Base-by-base conservation (phyloP, 2,797 vertebrate species). In the Onychomys leucogaster region DNA sequence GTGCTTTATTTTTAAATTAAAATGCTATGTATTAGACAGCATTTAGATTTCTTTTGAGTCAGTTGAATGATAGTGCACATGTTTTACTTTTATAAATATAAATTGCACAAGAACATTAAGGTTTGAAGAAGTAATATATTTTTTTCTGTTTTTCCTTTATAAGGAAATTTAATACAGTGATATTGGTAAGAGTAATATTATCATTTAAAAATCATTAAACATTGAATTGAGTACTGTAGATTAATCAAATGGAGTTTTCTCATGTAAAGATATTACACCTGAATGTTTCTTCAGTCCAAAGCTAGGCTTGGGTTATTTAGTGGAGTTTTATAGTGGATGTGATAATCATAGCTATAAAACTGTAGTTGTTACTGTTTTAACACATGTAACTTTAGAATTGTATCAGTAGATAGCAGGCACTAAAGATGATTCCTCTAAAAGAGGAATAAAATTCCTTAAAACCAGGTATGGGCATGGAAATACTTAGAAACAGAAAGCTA, bases 1-100 rank as follows among this genome's bases (percentile, higher is more conserved):
- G 37, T 87, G 11, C 86, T 78, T 43, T 34, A 32, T 91, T 95
- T 95, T 89, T 86, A 89, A 85, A 76, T 94, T 46, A 81, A 81
- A 94, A 61, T 84, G 16, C 19, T 84, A 65, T 23, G 10, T 76
- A 37, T 71, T 92, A 63, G 76, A 29, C 69, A 78, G 52, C 90
- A 49, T 86, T 89, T 94, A 91, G 81, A 61, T 55, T 83, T 96
- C 55, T 78, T 93, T 85, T 63, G 11, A 75, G 71, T 88, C 29
- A 90, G 41, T 41, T 96, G 65, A 95, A 61, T 78, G 10, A 59
- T 57, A 77, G 67, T 63, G 37, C 11, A 75, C 52, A 37, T n/a
- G 67, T 69, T 43, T 81, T 86, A 71, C 13, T 89, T 83, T 90
- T 65, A 55, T 65, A 41, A 82, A 14, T 77, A 89, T 76, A 25